These are phyloP conservation scores for Heterochromis multidens DNA, from an alignment of 2,113 vertebrate genomes.

Conservation along the genomic window DNA sequence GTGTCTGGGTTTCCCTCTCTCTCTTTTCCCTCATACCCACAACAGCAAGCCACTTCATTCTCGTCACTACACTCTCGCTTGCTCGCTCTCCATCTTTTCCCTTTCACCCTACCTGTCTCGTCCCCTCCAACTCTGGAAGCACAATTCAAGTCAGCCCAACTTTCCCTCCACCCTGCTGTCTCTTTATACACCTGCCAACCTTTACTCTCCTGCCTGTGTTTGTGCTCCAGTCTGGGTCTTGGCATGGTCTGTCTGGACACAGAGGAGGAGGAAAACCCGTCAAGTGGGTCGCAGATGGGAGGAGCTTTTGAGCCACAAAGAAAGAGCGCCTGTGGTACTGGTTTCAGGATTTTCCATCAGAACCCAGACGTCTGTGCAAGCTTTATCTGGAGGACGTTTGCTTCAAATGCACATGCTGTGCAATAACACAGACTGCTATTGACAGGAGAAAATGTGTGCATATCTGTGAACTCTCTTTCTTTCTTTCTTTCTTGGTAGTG, in stretches of 20 bases:
- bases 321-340: constrained; percentile 52
- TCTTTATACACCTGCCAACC: constrained; percentile 63
- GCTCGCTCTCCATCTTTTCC: not conserved
- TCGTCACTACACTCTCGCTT: not conserved
- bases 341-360: constrained; percentile 54
- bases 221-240: constrained; percentile 61
- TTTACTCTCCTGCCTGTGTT: constrained; percentile 46
- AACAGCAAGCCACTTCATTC: constrained; percentile 54
- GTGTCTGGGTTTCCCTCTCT: constrained; percentile 67
- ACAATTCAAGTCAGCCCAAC: constrained; percentile 15
- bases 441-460: not conserved
- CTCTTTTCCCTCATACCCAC: constrained; percentile 34
- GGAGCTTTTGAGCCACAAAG: constrained; percentile 27
- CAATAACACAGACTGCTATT: not conserved
- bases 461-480: not conserved
- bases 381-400: constrained; percentile 60
- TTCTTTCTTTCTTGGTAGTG: not conserved
- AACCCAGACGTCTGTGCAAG: constrained; percentile 66
- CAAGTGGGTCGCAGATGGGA: constrained; percentile 57
- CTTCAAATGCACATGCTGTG: constrained; percentile 8
- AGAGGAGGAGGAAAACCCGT: constrained; percentile 55
- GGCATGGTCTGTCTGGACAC: constrained; percentile 43
- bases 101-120: constrained; percentile 9
- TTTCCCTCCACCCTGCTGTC: constrained; percentile 7
- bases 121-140: not conserved